Percentiles rank a stretch among this genome's conserved stretches.
phyloP scores from a whole-genome alignment of 2,797 vertebrate genomes.

The Selene dorsalis region DNA sequence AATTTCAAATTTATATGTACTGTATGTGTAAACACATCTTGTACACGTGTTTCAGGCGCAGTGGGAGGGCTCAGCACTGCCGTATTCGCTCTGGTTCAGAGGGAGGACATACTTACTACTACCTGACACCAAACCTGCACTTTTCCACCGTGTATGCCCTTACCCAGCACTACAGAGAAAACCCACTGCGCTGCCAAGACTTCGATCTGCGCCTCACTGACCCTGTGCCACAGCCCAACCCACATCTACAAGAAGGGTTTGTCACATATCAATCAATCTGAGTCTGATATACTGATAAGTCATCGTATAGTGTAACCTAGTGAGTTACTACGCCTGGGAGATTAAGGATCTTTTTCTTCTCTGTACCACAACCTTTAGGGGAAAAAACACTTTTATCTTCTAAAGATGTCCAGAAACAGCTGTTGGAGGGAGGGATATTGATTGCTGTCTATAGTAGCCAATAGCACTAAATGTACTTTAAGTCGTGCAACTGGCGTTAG shows the following conservation, averaged over 20 bases:
- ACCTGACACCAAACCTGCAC: slow-evolving; percentile 91
- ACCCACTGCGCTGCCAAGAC: slow-evolving; percentile 91
- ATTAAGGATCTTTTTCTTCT: too few relatives aligned
- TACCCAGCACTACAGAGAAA: slow-evolving; percentile 93
- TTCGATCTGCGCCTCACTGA: slow-evolving; percentile 95
- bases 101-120: slow-evolving; percentile 85
- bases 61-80: slow-evolving; percentile 94
- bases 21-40: not conserved
- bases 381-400: too few relatives aligned
- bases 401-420: too few relatives aligned
- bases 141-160: slow-evolving; percentile 90
- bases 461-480: too few relatives aligned
- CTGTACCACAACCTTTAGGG: too few relatives aligned
- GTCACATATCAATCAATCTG: slow-evolving; percentile 42
- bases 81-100: slow-evolving; percentile 89
- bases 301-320: not conserved
- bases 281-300: not conserved
- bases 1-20: not conserved
- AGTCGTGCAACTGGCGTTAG: too few relatives aligned
- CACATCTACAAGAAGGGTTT: slow-evolving; percentile 89
- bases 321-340: not conserved
- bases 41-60: slow-evolving; percentile 83
- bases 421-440: too few relatives aligned
- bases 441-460: too few relatives aligned
- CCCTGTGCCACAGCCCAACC: slow-evolving; percentile 89